Base-by-base conservation (phyloP, 2,113 vertebrate genomes). In the Vulpes lagopus region DNA sequence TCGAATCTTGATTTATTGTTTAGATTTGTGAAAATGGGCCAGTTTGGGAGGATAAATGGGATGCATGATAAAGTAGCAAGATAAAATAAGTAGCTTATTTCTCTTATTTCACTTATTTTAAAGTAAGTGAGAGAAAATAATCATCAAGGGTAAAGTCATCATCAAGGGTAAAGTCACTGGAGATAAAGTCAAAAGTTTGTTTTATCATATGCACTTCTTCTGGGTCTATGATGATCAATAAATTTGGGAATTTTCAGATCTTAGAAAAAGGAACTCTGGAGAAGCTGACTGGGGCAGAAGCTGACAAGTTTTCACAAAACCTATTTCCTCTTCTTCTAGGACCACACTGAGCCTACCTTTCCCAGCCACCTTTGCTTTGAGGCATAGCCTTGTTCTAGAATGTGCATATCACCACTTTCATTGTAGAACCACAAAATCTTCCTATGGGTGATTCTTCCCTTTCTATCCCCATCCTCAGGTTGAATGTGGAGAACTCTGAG, bases 1-100 rank as follows among this genome's bases (percentile, higher is more conserved):
- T 0, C 32, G 76, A 81, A 88, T 85, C 80, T 71, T 93, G 84
- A 97, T 95, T 80, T 94, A 90, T 65, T 71, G 49, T 62, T 96
- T 53, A 73, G 16, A 86, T 85, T 93, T 87, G 27, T 35, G 69
- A 78, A 95, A 96, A 95, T 59, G 12, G 51, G 30, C 49, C 62
- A 27, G 67, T 76, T 60, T 92, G 23, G 27, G 59, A 38, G 60
- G 16, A 67, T 65, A 81, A 95, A 35, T 80, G 38, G 35, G 32
- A 65, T 49, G 53, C 55, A 53, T 78, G 76, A 55, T 91, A 79
- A 53, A 76, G 11, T 27, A 91, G 57, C 59, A 35, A 89, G n/a
- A 90, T 82, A 88, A 83, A 89, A 35, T 69, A 81, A 43, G 43
- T 7, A 43, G 43, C 43, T 43, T 43, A 43, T 43, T 43, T 43